Base-by-base conservation (phyloP, 2,888 invertebrate genomes). In the Drosophila colorata region DNA sequence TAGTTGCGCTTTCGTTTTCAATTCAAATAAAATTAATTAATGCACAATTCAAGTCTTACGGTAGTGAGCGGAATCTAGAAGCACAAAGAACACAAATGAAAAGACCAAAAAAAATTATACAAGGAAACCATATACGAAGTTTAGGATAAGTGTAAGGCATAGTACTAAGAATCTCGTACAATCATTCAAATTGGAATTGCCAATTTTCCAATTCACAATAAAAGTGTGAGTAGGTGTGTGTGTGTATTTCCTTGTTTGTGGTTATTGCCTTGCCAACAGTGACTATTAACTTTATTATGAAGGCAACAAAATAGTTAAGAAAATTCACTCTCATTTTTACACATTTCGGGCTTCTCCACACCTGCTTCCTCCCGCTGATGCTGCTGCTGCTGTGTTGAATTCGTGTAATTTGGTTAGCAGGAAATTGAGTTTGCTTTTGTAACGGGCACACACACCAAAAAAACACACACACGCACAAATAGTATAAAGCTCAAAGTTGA, bases 51-150 rank as follows among this genome's bases (percentile, higher is more conserved):
- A 90, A 88, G 88, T 90, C 91, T 91, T 91, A 91, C 91, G 90
- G 91, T 91, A 91, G 90, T 91, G 88, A 89, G 90, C 90, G 69
- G 91, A 88, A 86, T 88, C 91, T 91, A 90, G 88, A 91, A 90
- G 89, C 90, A 89, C 83, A 85, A 85, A 84, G 78, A 80, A 83
- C 88, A 85, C 64, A 88, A 84, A 88, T 78, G 78, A 88, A 78
- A 83, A 87, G 87, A 80, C 78, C 69, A 74, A 80, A 83, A 65
- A 65, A 86, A 68, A 81, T 81, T 88, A 85, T 78, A 78, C 82
- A 51, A 78, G 77, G 80, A 90, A 88, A 75, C 82, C 58, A 41
- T 65, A 72, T 74, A 74, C 60, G 7, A 73, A 67, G 52, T 66
- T 55, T 48, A 65, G 47, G 56, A 65, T 60, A 58, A 28, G 31